Evolutionary conservation across 2,113 vertebrate genomes (phyloP).

Genomic region (Heterochromis multidens): DNA sequence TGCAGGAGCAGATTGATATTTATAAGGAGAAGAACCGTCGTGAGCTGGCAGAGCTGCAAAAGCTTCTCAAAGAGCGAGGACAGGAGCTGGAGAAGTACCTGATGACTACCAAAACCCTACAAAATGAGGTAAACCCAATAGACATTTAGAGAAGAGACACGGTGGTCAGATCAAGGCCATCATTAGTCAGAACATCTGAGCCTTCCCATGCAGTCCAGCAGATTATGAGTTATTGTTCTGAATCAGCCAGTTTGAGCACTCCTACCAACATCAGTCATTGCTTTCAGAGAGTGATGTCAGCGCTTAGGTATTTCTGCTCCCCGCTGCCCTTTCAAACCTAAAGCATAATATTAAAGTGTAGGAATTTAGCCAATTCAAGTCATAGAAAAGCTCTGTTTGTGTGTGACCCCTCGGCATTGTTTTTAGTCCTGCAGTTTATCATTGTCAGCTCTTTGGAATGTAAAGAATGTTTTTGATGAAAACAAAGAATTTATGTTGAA

Average conservation of each 20-base stretch:
- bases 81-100: conserved; percentile 84
- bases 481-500: conserved; percentile 15
- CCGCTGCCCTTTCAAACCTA: background rate
- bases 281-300: conserved; percentile 50
- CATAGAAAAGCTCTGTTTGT: background rate
- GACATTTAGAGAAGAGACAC: background rate
- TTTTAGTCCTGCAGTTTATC: conserved; percentile 15
- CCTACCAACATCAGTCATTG: background rate
- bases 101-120: conserved; percentile 74
- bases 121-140: conserved; percentile 83
- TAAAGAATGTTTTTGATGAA: conserved; percentile 64
- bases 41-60: conserved; percentile 85
- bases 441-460: conserved; percentile 55
- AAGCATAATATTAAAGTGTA: conserved; percentile 17
- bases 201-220: conserved; percentile 19
- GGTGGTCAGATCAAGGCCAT: conserved; percentile 29
- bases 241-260: conserved; percentile 24
- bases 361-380: background rate
- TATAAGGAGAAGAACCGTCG: conserved; percentile 89
- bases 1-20: conserved; percentile 91
- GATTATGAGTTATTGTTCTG: conserved; percentile 49
- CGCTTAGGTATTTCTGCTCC: conserved; percentile 44
- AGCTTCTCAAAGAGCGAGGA: conserved; percentile 84
- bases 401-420: conserved; percentile 30
- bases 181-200: conserved; percentile 26